These are phyloP conservation scores for Ophion ellenae DNA, from an alignment of 2,888 invertebrate species.

Conservation along the genomic window DNA sequence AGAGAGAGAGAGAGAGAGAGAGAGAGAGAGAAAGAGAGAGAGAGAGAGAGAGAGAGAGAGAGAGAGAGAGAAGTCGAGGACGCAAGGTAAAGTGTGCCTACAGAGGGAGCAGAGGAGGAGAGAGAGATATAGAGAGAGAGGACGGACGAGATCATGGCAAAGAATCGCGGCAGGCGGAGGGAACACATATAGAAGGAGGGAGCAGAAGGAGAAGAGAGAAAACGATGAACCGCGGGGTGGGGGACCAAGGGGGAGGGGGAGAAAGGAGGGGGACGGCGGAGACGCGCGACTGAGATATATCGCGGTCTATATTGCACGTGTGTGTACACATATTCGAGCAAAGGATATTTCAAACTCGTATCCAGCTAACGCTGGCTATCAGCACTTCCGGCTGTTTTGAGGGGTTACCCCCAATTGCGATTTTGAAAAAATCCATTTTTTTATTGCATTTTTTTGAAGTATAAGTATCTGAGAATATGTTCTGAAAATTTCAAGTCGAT, in stretches of 20 bases:
- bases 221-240: conserved; percentile 38
- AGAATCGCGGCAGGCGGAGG: conserved; percentile 52
- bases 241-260: conserved; percentile 36
- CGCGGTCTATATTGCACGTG: not conserved
- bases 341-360: not conserved
- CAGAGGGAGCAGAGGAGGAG: conserved; percentile 55
- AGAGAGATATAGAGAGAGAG: conserved; percentile 14
- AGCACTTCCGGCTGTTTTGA: too few relatives aligned
- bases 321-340: not conserved
- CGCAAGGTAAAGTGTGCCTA: conserved; percentile 62
- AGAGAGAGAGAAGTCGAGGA: conserved; percentile 56
- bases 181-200: conserved; percentile 39
- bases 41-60: conserved; percentile 31
- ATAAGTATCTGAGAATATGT: too few relatives aligned
- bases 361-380: not conserved
- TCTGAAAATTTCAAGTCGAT: too few relatives aligned
- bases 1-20: too few relatives aligned
- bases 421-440: too few relatives aligned
- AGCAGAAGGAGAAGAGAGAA: conserved; percentile 50
- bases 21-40: too few relatives aligned
- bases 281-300: conserved; percentile 58
- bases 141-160: conserved; percentile 52
- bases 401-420: too few relatives aligned
- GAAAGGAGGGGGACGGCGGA: conserved; percentile 57
- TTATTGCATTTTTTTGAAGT: too few relatives aligned